phyloP scores from a whole-genome alignment of 2,797 vertebrate species.

The Mormyrus proboscirostris region DNA sequence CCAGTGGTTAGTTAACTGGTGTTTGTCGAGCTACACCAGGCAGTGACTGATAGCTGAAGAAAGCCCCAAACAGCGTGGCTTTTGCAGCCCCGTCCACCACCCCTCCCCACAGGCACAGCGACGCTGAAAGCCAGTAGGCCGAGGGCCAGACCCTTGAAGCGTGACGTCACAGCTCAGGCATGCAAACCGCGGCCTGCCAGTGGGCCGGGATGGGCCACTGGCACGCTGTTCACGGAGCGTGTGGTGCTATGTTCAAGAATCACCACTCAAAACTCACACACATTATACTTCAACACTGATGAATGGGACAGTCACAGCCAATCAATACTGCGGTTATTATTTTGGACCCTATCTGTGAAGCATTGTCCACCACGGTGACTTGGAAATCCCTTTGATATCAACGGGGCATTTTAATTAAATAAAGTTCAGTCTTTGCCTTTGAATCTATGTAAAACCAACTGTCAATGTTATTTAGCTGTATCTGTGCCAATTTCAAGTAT shows the following conservation, averaged over 20 bases:
- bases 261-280: slow-evolving; percentile 1
- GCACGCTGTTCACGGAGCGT: neutral
- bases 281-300: neutral
- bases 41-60: neutral
- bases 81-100: neutral
- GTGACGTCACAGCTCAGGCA: neutral
- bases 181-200: neutral
- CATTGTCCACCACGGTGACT: slow-evolving; percentile 10
- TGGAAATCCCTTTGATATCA: neutral
- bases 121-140: neutral
- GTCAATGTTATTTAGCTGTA: neutral
- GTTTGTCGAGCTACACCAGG: neutral
- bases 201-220: neutral
- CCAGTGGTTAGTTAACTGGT: neutral
- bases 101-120: neutral
- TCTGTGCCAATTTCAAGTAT: neutral
- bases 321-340: neutral
- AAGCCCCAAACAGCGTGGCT: neutral
- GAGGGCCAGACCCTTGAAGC: neutral
- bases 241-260: slow-evolving; percentile 17
- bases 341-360: neutral
- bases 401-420: neutral
- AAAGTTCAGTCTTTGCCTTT: neutral
- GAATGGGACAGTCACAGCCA: slow-evolving; percentile 3
- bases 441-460: neutral